Percentiles rank a stretch among this genome's conserved stretches.
Evolutionary conservation across 2,888 invertebrate species (phyloP).

Genomic region (Amorpha juglandis): DNA sequence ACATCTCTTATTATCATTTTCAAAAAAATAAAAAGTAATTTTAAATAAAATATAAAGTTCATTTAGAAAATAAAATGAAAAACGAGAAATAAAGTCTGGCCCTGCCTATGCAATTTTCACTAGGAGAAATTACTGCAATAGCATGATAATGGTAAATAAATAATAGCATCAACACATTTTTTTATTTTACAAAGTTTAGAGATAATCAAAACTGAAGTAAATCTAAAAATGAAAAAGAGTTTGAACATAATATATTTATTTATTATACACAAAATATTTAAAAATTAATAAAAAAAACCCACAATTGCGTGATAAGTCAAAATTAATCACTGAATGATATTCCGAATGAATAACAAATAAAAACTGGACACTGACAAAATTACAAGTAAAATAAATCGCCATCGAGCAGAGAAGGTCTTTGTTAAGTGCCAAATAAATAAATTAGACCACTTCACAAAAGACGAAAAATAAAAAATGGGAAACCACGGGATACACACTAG

Average conservation of each 20-base stretch:
- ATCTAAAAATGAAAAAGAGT: not conserved
- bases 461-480: constrained; percentile 12
- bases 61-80: too few species aligned
- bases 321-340: not conserved
- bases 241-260: too few species aligned
- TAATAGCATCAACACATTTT: too few species aligned
- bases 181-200: too few species aligned
- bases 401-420: not conserved
- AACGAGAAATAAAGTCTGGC: too few species aligned
- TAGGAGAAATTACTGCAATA: too few species aligned
- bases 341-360: not conserved
- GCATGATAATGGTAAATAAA: too few species aligned
- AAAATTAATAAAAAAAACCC: not conserved
- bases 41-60: too few species aligned
- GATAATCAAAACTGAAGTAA: too few species aligned
- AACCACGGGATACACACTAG: constrained; percentile 40
- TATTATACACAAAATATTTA: not conserved
- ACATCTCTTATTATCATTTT: too few species aligned
- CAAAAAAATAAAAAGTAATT: too few species aligned
- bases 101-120: too few species aligned
- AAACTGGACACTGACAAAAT: not conserved
- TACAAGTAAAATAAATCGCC: constrained; percentile 11
- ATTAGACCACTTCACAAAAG: constrained; percentile 20
- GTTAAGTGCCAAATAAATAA: constrained; percentile 10
- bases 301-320: not conserved